Base-by-base conservation (phyloP, 2,113 vertebrate genomes). In the Pogonocichla stellata region DNA sequence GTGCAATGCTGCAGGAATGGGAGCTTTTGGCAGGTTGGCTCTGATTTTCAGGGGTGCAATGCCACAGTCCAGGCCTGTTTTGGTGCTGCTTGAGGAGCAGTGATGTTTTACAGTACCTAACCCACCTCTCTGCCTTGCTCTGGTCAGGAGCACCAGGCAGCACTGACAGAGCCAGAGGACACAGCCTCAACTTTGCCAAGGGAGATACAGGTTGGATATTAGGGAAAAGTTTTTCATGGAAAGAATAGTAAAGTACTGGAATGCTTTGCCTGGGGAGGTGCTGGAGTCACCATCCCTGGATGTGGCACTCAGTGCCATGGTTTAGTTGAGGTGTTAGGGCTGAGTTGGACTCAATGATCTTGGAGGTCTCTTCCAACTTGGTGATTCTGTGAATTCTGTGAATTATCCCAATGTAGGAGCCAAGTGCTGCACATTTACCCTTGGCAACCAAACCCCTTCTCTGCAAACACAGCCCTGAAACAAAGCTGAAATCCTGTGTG, bases 361-460 rank as follows among this genome's bases (percentile, higher is more conserved):
- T 12, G 12, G 23, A 48, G 47, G 23, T 48, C 47, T 48, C 47
- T 24, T 48, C 23, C 23, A 24, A 8, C 47, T 23, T 24, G 23
- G 47, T 23, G 12, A 48, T 48, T 48, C 47, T 48, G 47, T 48
- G 73, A 81, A 48, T 48, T 48, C 47, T 48, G 47, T 48, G 73
- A 81, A 19, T 19, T 10, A 57, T 17, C 10, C 3, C 18, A 0
- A 22, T 0, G 4, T 1, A 14, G 2, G 3, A 82, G 83, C 73
- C 19, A 8, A 29, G 33, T 3, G 33, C 69, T 75, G 85, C 67
- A 64, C 50, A 7, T 71, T 71, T 78, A 65, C 57, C 83, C 80
- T 71, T 85, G 48, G 90, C 88, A 90, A 70, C 80, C 69, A 31
- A 29, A 81, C 34, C 53, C 45, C 65, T 43, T 12, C 38, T 40